Evolutionary conservation across 2,888 invertebrate genomes (phyloP).

Genomic region (Eueremaeus valkanovi): DNA sequence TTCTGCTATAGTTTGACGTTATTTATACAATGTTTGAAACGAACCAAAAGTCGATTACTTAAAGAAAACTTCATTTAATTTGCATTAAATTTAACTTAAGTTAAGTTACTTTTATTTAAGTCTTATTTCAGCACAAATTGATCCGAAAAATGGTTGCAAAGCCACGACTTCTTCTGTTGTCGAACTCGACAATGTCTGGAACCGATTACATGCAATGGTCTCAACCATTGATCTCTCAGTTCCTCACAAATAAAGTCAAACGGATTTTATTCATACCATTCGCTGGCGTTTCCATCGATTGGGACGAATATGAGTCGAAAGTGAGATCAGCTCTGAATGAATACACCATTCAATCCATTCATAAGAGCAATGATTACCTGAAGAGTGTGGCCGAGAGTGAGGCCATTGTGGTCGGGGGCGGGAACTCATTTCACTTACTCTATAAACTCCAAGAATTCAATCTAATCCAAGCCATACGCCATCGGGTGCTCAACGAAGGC

Average conservation of each 20-base stretch:
- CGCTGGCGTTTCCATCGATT: slow-evolving; percentile 60
- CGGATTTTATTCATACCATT: slow-evolving; percentile 70
- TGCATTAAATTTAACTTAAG: neutral
- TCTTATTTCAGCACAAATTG: neutral
- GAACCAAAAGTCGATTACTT: no score
- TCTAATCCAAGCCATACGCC: slow-evolving; percentile 62
- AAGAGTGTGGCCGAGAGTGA: slow-evolving; percentile 61
- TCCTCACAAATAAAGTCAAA: slow-evolving; percentile 56
- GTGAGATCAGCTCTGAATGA: slow-evolving; percentile 60
- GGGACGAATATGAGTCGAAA: slow-evolving; percentile 63
- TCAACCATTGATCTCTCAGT: slow-evolving; percentile 31
- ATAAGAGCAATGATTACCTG: slow-evolving; percentile 58
- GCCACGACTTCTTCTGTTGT: slow-evolving; percentile 40
- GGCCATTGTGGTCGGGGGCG: slow-evolving; percentile 71
- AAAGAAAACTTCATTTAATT: neutral
- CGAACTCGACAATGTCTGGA: slow-evolving; percentile 41
- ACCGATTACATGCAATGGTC: slow-evolving; percentile 39
- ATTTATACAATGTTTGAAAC: no score
- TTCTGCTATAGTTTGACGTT: no score
- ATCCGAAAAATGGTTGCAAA: neutral
- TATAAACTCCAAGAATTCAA: slow-evolving; percentile 66
- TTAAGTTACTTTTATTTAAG: neutral
- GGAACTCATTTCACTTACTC: slow-evolving; percentile 72
- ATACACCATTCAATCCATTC: slow-evolving; percentile 59
- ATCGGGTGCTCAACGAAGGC: slow-evolving; percentile 61